Evolutionary conservation across 2,113 vertebrate species (phyloP), one percentile per base, ranked within the genome.

Genomic region (Diglossa brunneiventris): DNA sequence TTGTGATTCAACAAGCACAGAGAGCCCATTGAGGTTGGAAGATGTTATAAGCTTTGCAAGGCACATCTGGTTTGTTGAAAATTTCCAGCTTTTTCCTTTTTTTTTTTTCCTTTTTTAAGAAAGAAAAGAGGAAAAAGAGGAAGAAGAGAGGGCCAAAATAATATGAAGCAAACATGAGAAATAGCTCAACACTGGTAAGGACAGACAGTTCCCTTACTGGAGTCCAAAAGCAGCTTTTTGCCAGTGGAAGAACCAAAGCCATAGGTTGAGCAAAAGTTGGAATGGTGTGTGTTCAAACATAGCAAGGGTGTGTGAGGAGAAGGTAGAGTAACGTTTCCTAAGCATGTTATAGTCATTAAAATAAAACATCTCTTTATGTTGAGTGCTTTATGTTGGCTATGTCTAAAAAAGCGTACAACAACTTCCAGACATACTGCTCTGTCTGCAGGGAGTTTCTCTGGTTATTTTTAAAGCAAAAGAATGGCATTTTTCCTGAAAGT

Each of bases 281-380:
- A 96, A 91, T 69, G 35, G 86, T 79, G 42, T 19, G 28, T 90
- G 75, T 86, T 96, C 91, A 97, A 97, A 90, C 77, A 93, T 49
- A 92, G 95, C 87, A 94, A 94, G 95, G 66, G 73, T 94, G 91
- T 94, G 83, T 81, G 58, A 96, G 88, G 59, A 93, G 88, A 93
- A 97, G 80, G 83, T 68, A 88, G 63, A 88, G 67, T 95, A 92
- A 95, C 9, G 1, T 91, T 95, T 93, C 88, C 90, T 92, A 85
- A 96, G 90, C 67, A 89, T 95, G 95, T 95, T 96, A 96, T 94
- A 96, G 66, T 91, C 96, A 96, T 97, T 97, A 97, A 96, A 93
- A 91, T 90, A 95, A 95, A 94, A 91, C 82, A 84, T 86, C 41
- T 94, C 90, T 95, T 94, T 90, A 92, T 84, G 85, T 89, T 21